Base-by-base conservation (phyloP, 2,888 invertebrate genomes). In the Torymus aiolomorphi region DNA sequence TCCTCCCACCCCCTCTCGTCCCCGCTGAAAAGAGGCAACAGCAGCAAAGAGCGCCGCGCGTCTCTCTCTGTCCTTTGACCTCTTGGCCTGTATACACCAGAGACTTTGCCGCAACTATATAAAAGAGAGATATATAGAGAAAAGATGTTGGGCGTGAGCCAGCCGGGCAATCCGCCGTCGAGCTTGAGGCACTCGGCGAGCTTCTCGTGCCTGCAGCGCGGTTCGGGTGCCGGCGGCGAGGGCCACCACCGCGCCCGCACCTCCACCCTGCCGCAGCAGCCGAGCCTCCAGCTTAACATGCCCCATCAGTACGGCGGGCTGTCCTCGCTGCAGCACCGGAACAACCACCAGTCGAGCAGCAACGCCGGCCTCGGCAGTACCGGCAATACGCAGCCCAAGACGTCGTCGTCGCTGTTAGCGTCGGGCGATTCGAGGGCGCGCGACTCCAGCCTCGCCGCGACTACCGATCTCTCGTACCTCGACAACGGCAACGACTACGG, bases 141-240 rank as follows among this genome's bases (percentile, higher is more conserved):
- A 18, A 86, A 85, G 83, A 90, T 90, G 90, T 86, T 90, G 87
- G 90, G 90, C 77, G 89, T 90, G 83, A 90, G 90, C 88, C 90
- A 88, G 76, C 81, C 78, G 16, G 86, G 86, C 83, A 89, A 88
- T 84, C 88, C 89, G 82, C 89, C 90, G 80, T 88, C 90, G 84
- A 90, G 90, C 83, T 86, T 91, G 83, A 86, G 91, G 82, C 91
- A 91, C 86, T 91, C 91, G 82, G 91, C 91, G 76, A 91, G 91
- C 84, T 91, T 91, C 86, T 91, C 91, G 73, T 91, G 91, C 85
- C 87, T 91, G 72, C 90, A 91, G 79, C 88, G 91, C 59, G 87
- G 89, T 83, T 86, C 88, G 42, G 86, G 84, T 74, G 85, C 84
- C 77, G 89, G 88, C 51, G 88, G 87, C 24, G 57, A 57, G n/a